These are phyloP conservation scores for Pyrgilauda ruficollis DNA, from an alignment of 2,113 vertebrate species.

Conservation along the genomic window DNA sequence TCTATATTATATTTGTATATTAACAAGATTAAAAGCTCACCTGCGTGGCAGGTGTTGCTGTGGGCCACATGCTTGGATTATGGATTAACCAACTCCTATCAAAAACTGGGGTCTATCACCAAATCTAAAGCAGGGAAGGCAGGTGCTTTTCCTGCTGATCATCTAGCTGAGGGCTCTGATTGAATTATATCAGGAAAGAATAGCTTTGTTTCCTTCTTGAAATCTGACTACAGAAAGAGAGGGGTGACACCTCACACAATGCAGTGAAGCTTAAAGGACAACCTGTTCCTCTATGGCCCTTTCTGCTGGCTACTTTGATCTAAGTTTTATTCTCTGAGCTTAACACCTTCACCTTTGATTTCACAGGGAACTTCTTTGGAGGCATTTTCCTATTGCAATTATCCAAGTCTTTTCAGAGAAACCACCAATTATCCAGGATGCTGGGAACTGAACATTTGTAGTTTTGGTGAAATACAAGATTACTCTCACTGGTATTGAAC, in stretches of 20 bases:
- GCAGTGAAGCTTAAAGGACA: slow-evolving; percentile 27
- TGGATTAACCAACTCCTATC: slow-evolving; percentile 60
- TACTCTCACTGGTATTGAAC: neutral
- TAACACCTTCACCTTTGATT: slow-evolving; percentile 57
- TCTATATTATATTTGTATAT: neutral
- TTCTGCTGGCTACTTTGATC: slow-evolving; percentile 65
- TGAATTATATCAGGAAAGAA: slow-evolving; percentile 62
- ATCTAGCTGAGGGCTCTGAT: neutral
- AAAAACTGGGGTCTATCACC: neutral
- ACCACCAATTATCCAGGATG: slow-evolving; percentile 59
- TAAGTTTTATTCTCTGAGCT: slow-evolving; percentile 49
- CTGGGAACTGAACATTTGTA: slow-evolving; percentile 41
- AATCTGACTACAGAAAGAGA: slow-evolving; percentile 55
- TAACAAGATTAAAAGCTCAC: slow-evolving; percentile 46
- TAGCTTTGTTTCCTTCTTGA: slow-evolving; percentile 38
- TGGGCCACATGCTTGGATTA: slow-evolving; percentile 32
- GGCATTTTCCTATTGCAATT: neutral
- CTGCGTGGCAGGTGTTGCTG: slow-evolving; percentile 65
- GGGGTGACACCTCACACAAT: slow-evolving; percentile 17
- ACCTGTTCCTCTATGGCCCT: neutral
- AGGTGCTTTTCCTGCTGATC: slow-evolving; percentile 47
- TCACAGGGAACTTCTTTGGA: neutral
- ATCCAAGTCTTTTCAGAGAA: slow-evolving; percentile 41
- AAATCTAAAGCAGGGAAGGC: slow-evolving; percentile 34
- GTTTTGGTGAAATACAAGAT: slow-evolving; percentile 55